Percentiles rank a stretch among this genome's conserved stretches.
Evolutionary conservation across 2,113 vertebrate genomes (phyloP).

Genomic region (Microcebus murinus): DNA sequence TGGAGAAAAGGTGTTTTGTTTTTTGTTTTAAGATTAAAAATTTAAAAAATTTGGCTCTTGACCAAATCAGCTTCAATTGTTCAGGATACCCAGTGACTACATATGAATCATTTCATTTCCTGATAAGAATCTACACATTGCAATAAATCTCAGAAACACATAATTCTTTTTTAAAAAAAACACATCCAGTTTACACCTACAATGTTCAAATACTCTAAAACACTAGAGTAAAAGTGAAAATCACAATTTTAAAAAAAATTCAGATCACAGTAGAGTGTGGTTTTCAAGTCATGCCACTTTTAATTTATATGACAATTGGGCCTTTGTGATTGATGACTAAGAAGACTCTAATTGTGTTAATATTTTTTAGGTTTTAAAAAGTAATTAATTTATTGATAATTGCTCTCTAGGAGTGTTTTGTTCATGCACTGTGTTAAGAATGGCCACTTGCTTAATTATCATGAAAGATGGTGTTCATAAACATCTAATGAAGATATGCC

Average conservation of each 20-base stretch:
- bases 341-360: background rate
- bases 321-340: background rate
- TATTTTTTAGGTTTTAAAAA: constrained; percentile 18
- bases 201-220: background rate
- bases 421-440: background rate
- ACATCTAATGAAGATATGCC: background rate
- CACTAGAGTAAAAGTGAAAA: background rate
- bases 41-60: background rate
- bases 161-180: background rate
- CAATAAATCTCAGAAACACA: background rate
- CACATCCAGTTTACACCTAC: background rate
- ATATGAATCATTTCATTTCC: background rate
- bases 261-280: background rate
- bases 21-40: constrained; percentile 9
- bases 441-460: background rate
- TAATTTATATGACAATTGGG: background rate
- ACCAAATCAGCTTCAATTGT: background rate
- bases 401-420: background rate
- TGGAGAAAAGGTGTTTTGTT: background rate
- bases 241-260: background rate
- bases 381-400: background rate
- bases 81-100: background rate
- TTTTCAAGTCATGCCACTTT: background rate
- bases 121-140: background rate
- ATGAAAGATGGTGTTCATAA: background rate